These are phyloP conservation scores for Luffia ferchaultella DNA, from an alignment of 2,888 invertebrate genomes.

Conservation along the genomic window DNA sequence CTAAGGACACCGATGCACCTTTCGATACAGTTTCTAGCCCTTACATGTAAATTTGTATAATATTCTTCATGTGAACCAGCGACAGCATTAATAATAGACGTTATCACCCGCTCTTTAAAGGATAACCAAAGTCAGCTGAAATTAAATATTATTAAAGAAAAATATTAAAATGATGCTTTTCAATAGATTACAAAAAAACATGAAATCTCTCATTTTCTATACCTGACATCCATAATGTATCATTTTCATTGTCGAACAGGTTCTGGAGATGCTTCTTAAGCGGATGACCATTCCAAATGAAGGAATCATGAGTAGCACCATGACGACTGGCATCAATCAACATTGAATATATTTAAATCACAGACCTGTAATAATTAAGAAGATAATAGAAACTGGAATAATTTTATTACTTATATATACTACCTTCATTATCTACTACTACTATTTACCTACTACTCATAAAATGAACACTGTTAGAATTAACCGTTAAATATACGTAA, in stretches of 20 bases:
- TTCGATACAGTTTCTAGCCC: background rate
- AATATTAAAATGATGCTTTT: too few relatives aligned
- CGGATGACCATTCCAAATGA: constrained; percentile 5
- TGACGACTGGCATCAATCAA: constrained; percentile 8
- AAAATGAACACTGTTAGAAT: too few relatives aligned
- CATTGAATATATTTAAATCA: constrained; percentile 6
- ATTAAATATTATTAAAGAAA: background rate
- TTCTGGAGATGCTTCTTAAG: constrained; percentile 3
- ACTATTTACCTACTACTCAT: too few relatives aligned
- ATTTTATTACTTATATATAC: too few relatives aligned
- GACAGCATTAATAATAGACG: background rate
- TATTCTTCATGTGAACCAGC: background rate
- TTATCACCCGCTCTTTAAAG: constrained; percentile 2
- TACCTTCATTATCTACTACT: too few relatives aligned
- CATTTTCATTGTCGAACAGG: constrained; percentile 1
- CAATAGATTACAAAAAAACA: background rate
- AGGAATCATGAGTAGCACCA: constrained; percentile 6
- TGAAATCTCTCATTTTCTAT: background rate
- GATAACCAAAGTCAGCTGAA: constrained; percentile 5
- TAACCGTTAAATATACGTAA: too few relatives aligned
- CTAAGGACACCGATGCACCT: constrained; percentile 5
- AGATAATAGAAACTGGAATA: background rate
- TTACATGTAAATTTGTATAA: background rate
- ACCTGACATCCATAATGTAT: background rate
- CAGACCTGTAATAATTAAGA: constrained; percentile 4